Evolutionary conservation across 1,140 invertebrate species (phyloP).

Genomic region (Zaprionus taronus): DNA sequence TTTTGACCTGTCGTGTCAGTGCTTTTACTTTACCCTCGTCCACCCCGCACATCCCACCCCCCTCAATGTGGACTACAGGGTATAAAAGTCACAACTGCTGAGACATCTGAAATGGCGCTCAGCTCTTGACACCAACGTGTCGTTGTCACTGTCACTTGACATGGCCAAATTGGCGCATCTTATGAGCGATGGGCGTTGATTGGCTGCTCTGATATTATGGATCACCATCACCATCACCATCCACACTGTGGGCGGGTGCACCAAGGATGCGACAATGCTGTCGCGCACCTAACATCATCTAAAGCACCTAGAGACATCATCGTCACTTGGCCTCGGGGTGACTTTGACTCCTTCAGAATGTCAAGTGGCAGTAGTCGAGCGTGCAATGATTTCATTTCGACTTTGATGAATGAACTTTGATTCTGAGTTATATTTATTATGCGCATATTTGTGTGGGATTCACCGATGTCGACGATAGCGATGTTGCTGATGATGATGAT

Average conservation of each 20-base stretch:
- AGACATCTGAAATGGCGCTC: constrained; percentile 48
- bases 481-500: background rate
- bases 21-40: background rate
- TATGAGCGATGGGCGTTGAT: constrained; percentile 79
- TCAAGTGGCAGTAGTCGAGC: constrained; percentile 52
- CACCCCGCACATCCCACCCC: background rate
- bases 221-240: constrained; percentile 42
- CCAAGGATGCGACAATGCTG: background rate
- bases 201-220: constrained; percentile 61
- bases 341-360: constrained; percentile 41
- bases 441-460: constrained; percentile 20
- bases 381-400: constrained; percentile 55
- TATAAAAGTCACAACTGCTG: constrained; percentile 30
- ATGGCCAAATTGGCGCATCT: constrained; percentile 73
- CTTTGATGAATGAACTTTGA: constrained; percentile 76
- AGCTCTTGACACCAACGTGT: constrained; percentile 56
- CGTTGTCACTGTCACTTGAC: constrained; percentile 79
- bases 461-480: background rate
- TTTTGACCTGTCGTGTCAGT: background rate
- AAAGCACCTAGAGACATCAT: constrained; percentile 4
- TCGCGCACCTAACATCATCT: background rate
- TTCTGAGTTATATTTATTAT: constrained; percentile 62
- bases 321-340: constrained; percentile 20
- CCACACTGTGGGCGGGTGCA: constrained; percentile 7
- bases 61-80: constrained; percentile 8